Evolutionary conservation across 1,140 invertebrate genomes (phyloP).

Genomic region (Drosophila grimshawi): DNA sequence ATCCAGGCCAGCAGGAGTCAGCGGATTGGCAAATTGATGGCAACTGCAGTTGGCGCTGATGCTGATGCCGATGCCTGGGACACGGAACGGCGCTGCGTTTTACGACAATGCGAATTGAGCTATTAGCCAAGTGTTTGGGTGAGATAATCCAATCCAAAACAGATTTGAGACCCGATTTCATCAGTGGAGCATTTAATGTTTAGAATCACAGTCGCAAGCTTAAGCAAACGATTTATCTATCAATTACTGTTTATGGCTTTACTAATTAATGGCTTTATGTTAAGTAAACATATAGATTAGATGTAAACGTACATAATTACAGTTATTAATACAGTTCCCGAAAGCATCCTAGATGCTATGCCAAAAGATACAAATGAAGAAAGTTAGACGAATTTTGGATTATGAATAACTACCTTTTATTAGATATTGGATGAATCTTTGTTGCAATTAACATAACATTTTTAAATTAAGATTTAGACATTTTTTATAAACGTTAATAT

Average conservation of each 20-base stretch:
- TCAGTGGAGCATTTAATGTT: not conserved
- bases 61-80: not conserved
- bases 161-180: slow-evolving; percentile 2
- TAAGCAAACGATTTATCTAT: not conserved
- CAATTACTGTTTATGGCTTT: not conserved
- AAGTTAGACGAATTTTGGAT: no score
- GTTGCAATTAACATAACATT: no score
- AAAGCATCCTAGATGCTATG: no score
- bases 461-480: no score
- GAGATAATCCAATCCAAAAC: slow-evolving; percentile 14
- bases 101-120: slow-evolving; percentile 72
- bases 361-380: no score
- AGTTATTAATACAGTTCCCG: no score
- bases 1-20: slow-evolving; percentile 36
- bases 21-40: slow-evolving; percentile 36
- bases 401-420: no score
- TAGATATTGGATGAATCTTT: no score
- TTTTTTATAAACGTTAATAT: no score
- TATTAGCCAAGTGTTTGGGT: slow-evolving; percentile 55
- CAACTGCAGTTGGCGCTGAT: slow-evolving; percentile 2
- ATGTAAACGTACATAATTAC: no score
- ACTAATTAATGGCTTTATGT: not conserved
- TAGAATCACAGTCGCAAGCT: not conserved
- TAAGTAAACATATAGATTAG: no score
- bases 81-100: slow-evolving; percentile 43